A percentile compares a stretch with the other conserved stretches of the same genome.
Conservation (phyloP, 2,888 invertebrate genomes). For the Malthinus flaveolus region DNA sequence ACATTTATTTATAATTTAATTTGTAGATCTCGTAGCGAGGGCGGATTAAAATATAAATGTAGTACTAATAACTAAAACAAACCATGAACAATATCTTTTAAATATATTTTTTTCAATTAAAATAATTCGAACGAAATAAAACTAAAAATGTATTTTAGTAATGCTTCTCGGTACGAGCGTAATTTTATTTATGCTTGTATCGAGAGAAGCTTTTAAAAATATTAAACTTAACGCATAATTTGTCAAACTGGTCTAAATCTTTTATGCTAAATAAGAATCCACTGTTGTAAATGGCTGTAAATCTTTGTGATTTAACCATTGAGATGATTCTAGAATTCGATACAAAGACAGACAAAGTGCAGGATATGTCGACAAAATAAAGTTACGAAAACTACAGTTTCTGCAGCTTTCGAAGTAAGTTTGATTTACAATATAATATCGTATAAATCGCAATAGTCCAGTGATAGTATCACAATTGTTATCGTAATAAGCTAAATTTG, state of each 20-base stretch:
- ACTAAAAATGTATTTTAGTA: too few relatives aligned
- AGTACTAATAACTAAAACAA: too few relatives aligned
- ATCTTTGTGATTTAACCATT: constrained; percentile 47
- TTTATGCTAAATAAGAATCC: constrained; percentile 15
- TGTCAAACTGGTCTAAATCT: neutral
- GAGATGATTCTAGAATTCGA: constrained; percentile 48
- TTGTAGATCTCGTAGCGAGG: too few relatives aligned
- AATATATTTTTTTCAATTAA: too few relatives aligned
- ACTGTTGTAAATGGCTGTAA: constrained; percentile 39
- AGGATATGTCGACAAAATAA: constrained; percentile 47
- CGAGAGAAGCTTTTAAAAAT: too few relatives aligned
- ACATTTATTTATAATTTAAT: too few relatives aligned
- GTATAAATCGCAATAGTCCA: constrained; percentile 49
- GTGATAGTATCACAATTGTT: constrained; percentile 45
- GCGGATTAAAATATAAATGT: too few relatives aligned
- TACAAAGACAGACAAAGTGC: constrained; percentile 48
- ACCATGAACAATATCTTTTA: too few relatives aligned
- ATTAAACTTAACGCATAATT: too few relatives aligned
- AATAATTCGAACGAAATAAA: too few relatives aligned
- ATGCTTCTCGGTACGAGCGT: too few relatives aligned
- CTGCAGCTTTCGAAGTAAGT: constrained; percentile 4
- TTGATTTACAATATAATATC: constrained; percentile 13
- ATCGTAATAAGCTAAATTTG: constrained; percentile 33
- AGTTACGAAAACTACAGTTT: constrained; percentile 38
- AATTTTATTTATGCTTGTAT: too few relatives aligned